These are phyloP conservation scores for Hippocampus zosterae DNA, from an alignment of 2,113 vertebrate species.

Conservation along the genomic window DNA sequence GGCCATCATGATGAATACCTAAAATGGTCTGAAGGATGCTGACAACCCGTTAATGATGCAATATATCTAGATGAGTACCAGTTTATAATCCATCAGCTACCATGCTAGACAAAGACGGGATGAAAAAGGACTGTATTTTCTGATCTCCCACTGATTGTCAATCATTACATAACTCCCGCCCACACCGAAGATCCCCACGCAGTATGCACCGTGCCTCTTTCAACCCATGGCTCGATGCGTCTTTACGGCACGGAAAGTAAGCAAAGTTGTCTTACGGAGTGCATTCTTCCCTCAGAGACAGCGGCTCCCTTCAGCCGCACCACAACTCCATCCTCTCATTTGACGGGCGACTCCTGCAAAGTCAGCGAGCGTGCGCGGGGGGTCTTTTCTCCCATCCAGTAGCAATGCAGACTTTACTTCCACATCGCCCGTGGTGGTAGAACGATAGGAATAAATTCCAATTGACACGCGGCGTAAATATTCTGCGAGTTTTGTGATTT, in stretches of 20 bases:
- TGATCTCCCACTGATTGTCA: slow-evolving; percentile 57
- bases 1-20: slow-evolving; percentile 16
- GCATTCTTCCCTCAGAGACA: slow-evolving; percentile 39
- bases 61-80: background rate
- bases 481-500: slow-evolving; percentile 5
- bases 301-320: slow-evolving; percentile 12
- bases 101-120: slow-evolving; percentile 5
- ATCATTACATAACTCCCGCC: slow-evolving; percentile 67
- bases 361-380: background rate
- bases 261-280: slow-evolving; percentile 26
- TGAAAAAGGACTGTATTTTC: slow-evolving; percentile 1
- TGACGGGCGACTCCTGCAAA: slow-evolving; percentile 25
- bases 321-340: slow-evolving; percentile 48
- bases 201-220: slow-evolving; percentile 40
- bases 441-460: background rate
- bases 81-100: background rate
- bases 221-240: slow-evolving; percentile 63
- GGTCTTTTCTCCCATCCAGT: slow-evolving; percentile 23
- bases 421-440: slow-evolving; percentile 32
- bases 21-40: background rate
- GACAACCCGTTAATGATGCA: background rate
- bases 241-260: slow-evolving; percentile 46
- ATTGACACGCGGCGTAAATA: background rate
- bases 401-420: slow-evolving; percentile 22
- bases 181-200: slow-evolving; percentile 61